phyloP scores from a whole-genome alignment of 2,888 invertebrate genomes.

The Drosophila meridionalis region DNA sequence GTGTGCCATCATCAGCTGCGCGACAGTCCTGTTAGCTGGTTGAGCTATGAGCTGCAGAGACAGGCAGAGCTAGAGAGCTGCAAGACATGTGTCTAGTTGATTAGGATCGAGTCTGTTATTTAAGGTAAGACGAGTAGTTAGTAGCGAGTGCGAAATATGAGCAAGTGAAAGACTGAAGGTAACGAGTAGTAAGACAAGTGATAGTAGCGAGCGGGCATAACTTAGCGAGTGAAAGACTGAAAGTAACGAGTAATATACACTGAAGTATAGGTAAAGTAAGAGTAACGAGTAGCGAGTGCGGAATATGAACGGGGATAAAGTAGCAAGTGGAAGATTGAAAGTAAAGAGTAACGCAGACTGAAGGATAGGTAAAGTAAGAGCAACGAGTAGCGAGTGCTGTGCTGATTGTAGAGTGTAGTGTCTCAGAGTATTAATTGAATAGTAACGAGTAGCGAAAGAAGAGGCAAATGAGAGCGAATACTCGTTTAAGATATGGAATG shows the following conservation, averaged over 20 bases:
- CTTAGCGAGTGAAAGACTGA: too few relatives aligned
- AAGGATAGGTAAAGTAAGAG: not conserved
- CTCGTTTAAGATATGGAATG: too few relatives aligned
- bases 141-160: not conserved
- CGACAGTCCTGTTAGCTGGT: slow-evolving; percentile 41
- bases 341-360: not conserved
- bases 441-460: not conserved
- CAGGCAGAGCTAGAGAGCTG: not conserved
- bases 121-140: not conserved
- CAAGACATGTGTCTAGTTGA: not conserved
- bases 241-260: not conserved
- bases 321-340: not conserved
- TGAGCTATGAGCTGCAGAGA: not conserved
- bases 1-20: slow-evolving; percentile 56
- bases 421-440: not conserved
- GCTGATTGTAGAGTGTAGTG: too few relatives aligned
- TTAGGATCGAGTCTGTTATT: not conserved
- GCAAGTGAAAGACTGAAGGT: not conserved
- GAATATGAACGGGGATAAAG: not conserved
- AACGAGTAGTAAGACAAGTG: not conserved
- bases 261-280: too few relatives aligned
- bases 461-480: too few relatives aligned
- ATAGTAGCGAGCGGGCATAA: too few relatives aligned
- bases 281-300: not conserved
- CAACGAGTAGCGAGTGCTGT: not conserved